Percentiles rank a stretch among this genome's conserved stretches.
Conservation (phyloP, 2,888 invertebrate species). For the Clusia tigrina region DNA sequence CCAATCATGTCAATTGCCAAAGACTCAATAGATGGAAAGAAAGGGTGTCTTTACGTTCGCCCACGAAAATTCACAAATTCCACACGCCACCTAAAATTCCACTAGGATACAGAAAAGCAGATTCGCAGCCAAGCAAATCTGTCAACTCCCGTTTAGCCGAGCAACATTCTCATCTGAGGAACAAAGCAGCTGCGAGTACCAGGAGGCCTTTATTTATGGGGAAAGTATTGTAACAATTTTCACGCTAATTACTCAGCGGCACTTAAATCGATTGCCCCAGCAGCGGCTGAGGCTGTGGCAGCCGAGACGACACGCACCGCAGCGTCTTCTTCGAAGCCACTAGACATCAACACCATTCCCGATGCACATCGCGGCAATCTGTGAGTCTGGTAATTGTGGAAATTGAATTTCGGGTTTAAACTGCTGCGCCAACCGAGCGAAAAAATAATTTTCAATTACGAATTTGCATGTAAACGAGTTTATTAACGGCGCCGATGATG, state of each 20-base stretch:
- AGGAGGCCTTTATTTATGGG: neutral
- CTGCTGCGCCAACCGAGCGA: conserved; percentile 1
- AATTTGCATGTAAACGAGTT: conserved; percentile 37
- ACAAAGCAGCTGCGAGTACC: neutral
- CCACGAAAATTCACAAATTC: no score
- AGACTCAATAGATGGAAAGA: no score
- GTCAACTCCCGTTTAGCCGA: no score
- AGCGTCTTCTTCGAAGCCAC: neutral
- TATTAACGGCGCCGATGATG: conserved; percentile 30
- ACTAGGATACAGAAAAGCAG: no score
- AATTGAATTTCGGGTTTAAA: conserved; percentile 23
- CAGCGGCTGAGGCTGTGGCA: neutral
- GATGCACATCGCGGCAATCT: neutral
- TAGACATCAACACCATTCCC: neutral
- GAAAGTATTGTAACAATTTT: neutral
- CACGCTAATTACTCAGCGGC: neutral
- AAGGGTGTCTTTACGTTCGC: no score
- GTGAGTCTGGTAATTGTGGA: neutral
- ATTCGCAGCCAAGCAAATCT: no score
- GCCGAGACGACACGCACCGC: neutral
- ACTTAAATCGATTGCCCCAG: neutral
- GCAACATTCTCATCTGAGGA: no score
- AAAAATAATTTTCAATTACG: conserved; percentile 29
- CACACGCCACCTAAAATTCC: no score
- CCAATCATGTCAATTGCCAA: no score